These are phyloP conservation scores for Euschistus heros DNA, from an alignment of 1,140 invertebrate species.

Conservation along the genomic window DNA sequence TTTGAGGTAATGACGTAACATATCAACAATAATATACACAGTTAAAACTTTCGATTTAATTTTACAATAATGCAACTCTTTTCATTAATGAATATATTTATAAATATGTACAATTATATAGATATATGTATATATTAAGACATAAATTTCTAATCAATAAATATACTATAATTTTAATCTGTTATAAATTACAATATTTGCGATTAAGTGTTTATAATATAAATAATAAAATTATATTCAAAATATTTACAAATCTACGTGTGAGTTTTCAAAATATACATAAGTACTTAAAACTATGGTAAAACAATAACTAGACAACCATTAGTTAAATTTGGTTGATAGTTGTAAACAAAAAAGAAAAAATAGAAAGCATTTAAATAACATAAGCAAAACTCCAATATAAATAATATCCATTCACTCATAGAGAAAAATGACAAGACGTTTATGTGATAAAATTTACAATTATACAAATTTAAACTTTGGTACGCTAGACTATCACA, in stretches of 20 bases:
- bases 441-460: constrained; percentile 1
- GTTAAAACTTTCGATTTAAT: no score
- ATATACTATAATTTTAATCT: constrained; percentile 10
- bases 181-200: neutral
- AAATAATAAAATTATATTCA: neutral
- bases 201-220: neutral
- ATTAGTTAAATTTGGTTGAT: no score
- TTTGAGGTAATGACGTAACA: no score
- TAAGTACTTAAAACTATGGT: neutral
- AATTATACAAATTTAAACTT: constrained; percentile 9
- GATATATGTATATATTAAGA: constrained; percentile 10
- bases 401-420: no score
- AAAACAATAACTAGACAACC: no score
- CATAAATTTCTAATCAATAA: constrained; percentile 11
- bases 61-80: no score
- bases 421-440: no score
- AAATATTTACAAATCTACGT: constrained; percentile 14
- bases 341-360: neutral
- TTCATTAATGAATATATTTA: no score
- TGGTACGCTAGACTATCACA: constrained; percentile 18
- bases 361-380: neutral
- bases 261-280: neutral
- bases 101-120: neutral
- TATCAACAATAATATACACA: no score
- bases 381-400: neutral